These are phyloP conservation scores for Drosophila longiperda DNA, from an alignment of 2,888 invertebrate species.

Conservation along the genomic window DNA sequence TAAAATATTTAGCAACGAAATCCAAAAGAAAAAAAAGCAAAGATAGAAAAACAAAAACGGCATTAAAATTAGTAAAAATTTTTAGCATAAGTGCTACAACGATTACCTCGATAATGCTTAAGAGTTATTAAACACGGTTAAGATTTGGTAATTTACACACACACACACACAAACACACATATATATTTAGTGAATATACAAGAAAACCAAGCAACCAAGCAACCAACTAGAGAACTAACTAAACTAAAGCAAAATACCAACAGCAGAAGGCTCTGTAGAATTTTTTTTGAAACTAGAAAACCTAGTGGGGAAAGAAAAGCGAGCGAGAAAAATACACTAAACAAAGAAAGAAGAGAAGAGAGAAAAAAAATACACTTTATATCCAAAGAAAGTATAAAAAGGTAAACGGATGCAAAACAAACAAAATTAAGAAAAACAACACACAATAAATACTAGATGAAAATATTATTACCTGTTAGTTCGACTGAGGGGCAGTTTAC, in stretches of 20 bases:
- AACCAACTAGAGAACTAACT: constrained; percentile 52
- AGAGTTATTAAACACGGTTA: constrained; percentile 69
- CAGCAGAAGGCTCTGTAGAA: constrained; percentile 41
- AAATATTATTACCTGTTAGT: constrained; percentile 74
- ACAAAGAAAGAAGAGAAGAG: constrained; percentile 12
- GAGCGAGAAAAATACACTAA: constrained; percentile 1
- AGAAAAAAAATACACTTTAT: constrained; percentile 27
- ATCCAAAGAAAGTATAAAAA: constrained; percentile 25
- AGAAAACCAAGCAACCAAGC: constrained; percentile 35
- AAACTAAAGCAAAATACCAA: constrained; percentile 49
- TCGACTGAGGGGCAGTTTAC: constrained; percentile 68
- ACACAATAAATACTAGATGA: constrained; percentile 57
- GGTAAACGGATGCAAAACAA: not conserved
- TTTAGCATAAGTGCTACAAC: constrained; percentile 82
- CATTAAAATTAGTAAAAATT: constrained; percentile 77
- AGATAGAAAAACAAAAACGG: constrained; percentile 44
- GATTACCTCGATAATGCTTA: constrained; percentile 82
- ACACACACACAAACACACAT: constrained; percentile 37
- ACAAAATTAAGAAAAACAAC: constrained; percentile 19
- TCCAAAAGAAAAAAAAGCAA: constrained; percentile 29
- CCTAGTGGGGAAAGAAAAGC: constrained; percentile 15
- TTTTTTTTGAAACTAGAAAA: constrained; percentile 25
- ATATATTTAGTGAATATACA: constrained; percentile 61
- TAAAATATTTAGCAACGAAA: constrained; percentile 57
- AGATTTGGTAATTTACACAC: constrained; percentile 71